These are phyloP conservation scores for Pomatorhinus ruficollis DNA, from an alignment of 2,113 vertebrate genomes.

Conservation along the genomic window DNA sequence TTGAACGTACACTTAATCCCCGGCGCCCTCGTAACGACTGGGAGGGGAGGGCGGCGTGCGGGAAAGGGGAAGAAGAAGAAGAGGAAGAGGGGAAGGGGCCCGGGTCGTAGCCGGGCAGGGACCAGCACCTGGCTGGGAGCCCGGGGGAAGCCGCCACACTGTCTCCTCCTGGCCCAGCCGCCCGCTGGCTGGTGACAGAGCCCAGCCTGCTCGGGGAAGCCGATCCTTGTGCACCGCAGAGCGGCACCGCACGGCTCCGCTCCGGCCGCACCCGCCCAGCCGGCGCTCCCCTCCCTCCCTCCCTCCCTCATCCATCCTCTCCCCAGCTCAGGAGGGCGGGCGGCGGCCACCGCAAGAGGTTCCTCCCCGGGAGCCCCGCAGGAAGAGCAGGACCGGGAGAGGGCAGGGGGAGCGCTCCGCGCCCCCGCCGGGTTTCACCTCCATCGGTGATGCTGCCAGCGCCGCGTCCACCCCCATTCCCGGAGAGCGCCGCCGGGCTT, in stretches of 20 bases:
- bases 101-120: not conserved
- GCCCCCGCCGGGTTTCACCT: not conserved
- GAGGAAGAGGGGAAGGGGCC: not conserved
- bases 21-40: not conserved
- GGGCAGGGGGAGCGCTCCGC: not conserved
- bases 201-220: not conserved
- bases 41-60: not conserved
- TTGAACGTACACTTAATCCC: not conserved
- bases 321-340: not conserved
- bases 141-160: not conserved
- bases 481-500: not conserved
- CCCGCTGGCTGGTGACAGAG: not conserved
- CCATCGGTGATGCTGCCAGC: not conserved
- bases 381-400: not conserved
- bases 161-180: not conserved
- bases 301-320: not conserved
- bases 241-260: not conserved
- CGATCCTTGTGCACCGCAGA: not conserved
- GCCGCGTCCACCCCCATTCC: not conserved
- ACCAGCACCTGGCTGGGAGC: not conserved
- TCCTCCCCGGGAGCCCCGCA: not conserved
- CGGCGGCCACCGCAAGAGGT: not conserved
- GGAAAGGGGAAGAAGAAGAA: not conserved
- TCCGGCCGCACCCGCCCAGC: not conserved
- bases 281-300: not conserved